Evolutionary conservation across 2,888 invertebrate genomes (phyloP), one percentile per base, ranked within the genome.

Genomic region (Trachelus stipa): DNA sequence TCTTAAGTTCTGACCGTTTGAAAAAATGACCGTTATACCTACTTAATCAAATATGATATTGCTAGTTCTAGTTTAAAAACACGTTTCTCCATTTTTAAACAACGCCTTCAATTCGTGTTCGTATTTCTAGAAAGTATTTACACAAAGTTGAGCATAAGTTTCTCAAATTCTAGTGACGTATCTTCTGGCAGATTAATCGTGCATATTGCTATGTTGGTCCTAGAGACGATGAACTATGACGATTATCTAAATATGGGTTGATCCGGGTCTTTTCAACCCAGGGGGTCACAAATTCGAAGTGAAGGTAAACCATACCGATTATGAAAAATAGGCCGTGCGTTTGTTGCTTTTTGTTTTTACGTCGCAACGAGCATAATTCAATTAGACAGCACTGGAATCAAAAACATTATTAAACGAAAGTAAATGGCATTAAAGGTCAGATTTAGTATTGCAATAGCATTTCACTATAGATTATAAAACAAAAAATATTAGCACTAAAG

Each of bases 191-290:
- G 56, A 56, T 30, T 40, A 37, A 68, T 69, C 74, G 75, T 74
- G 74, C 69, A 71, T 33, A 40, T 69, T 69, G 34, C 35, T 74
- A n/a, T 68, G 23, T 34, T 11, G 77, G 12, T 12, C 34, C 68
- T 69, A 37, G 23, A 68, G 56, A 56, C 56, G 56, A 56, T 56
- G 56, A 56, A 56, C 56, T 23, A 56, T 56, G 56, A 56, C 23
- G 56, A 23, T 56, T 56, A 56, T 56, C 56, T 56, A 56, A 56
- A 56, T 56, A 23, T 56, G 23, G 56, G 2, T 56, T 56, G 56
- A 56, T 56, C 56, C 56, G 56, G 56, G 56, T 56, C 23, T 9
- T 23, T 56, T 56, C 56, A 23, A 56, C 56, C 56, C 56, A 56
- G 56, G 56, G 56, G 56, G 56, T 56, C 56, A 56, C 9, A 56